A percentile compares a stretch with the other conserved stretches of the same genome.
phyloP scores from a whole-genome alignment of 2,113 vertebrate species.

The Campylomormyrus tamandua region DNA sequence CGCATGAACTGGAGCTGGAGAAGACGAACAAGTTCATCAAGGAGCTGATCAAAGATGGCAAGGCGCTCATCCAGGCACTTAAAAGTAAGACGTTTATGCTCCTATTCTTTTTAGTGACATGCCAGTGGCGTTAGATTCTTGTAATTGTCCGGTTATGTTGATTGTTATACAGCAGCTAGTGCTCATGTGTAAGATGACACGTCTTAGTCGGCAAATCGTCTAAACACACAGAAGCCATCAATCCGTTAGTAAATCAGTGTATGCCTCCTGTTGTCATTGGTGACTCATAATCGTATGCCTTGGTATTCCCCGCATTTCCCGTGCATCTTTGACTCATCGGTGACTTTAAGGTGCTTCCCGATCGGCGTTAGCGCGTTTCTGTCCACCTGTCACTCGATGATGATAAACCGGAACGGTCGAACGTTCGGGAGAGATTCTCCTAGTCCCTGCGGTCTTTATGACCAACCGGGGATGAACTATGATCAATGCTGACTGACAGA shows the following conservation, averaged over 20 bases:
- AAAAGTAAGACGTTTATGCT: constrained; percentile 71
- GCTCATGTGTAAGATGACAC: neutral
- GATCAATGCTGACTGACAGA: neutral
- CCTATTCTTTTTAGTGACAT: neutral
- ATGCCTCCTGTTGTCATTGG: neutral
- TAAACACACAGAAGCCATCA: neutral
- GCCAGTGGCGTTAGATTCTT: no score
- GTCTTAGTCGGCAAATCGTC: neutral
- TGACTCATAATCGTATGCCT: neutral
- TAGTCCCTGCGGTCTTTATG: neutral
- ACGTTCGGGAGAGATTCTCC: neutral
- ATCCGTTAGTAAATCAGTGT: neutral
- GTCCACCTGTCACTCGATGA: neutral
- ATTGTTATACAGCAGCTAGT: neutral
- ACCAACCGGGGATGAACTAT: neutral
- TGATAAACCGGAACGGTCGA: neutral
- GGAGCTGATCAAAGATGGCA: constrained; percentile 93
- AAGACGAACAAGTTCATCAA: constrained; percentile 99
- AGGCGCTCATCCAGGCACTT: constrained; percentile 79
- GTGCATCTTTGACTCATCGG: neutral
- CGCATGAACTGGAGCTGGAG: constrained; percentile 91
- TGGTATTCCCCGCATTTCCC: neutral
- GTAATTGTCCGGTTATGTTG: neutral
- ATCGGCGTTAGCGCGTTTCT: neutral
- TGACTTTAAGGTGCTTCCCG: neutral